Percentiles rank a stretch among this genome's conserved stretches.
Evolutionary conservation across 2,113 vertebrate species (phyloP).

Genomic region (Diglossa brunneiventris): DNA sequence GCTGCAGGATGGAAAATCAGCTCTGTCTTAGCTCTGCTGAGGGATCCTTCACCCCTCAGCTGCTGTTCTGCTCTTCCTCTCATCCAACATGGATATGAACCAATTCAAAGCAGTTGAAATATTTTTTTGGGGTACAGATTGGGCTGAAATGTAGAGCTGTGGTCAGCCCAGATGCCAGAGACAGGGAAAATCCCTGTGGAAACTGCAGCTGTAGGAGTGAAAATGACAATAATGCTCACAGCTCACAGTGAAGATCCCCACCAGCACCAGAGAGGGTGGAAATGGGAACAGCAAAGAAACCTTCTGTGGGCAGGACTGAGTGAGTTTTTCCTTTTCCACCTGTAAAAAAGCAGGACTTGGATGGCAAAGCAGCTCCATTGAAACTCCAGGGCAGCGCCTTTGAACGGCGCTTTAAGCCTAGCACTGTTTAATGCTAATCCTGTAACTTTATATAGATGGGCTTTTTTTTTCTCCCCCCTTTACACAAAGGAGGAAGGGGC

Average conservation of each 20-base stretch:
- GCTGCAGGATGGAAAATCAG: background rate
- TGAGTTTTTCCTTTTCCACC: conserved; percentile 1
- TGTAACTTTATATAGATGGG: conserved; percentile 83
- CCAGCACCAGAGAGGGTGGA: background rate
- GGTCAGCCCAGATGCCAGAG: background rate
- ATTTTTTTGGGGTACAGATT: background rate
- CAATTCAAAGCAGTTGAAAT: background rate
- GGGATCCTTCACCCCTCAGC: background rate
- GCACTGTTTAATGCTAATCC: conserved; percentile 85
- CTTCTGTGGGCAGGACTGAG: background rate
- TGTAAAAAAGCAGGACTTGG: conserved; percentile 33
- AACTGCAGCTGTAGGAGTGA: rapidly evolving
- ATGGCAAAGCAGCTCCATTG: conserved; percentile 48
- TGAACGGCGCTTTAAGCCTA: conserved; percentile 64
- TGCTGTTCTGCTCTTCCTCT: background rate
- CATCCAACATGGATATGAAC: rapidly evolving
- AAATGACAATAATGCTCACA: rapidly evolving
- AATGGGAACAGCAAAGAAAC: background rate
- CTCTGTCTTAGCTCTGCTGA: rapidly evolving
- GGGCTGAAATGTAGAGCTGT: background rate
- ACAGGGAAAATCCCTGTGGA: background rate
- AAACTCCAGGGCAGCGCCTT: conserved; percentile 42
- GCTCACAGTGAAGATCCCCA: background rate
- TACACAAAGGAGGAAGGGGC: conserved; percentile 70
- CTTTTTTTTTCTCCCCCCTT: background rate